These are phyloP conservation scores for Onychomys arenicola DNA, from an alignment of 2,797 vertebrate species.

Conservation along the genomic window DNA sequence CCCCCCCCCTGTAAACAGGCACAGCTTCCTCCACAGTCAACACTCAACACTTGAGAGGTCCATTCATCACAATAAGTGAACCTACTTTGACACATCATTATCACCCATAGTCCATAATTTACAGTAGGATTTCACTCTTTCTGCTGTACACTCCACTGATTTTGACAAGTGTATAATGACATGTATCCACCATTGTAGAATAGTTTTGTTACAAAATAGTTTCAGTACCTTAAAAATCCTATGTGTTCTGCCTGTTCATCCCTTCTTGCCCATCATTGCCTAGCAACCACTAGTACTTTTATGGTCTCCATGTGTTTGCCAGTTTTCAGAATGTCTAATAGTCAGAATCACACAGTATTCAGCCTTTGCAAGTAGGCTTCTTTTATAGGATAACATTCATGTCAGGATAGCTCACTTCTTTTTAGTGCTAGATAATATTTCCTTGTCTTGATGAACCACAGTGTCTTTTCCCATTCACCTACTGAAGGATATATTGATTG, in stretches of 20 bases:
- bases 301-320: neutral
- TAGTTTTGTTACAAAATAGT: neutral
- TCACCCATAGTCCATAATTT: conserved; percentile 4
- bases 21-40: neutral
- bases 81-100: neutral
- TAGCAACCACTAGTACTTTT: neutral
- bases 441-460: neutral
- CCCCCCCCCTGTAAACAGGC: too few relatives aligned
- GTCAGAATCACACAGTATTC: neutral
- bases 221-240: neutral
- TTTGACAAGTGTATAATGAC: conserved; percentile 52
- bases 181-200: neutral
- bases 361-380: neutral
- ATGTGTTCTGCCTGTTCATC: neutral
- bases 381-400: neutral
- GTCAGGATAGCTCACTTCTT: neutral
- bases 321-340: conserved; percentile 18
- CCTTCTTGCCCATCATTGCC: neutral
- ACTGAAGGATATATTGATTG: conserved; percentile 16
- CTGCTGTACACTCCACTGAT: neutral
- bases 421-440: neutral
- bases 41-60: neutral
- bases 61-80: neutral
- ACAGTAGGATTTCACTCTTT: neutral
- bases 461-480: conserved; percentile 23